Evolutionary conservation across 2,888 invertebrate species (phyloP), one percentile per base, ranked within the genome.

Genomic region (Ametastegia equiseti): DNA sequence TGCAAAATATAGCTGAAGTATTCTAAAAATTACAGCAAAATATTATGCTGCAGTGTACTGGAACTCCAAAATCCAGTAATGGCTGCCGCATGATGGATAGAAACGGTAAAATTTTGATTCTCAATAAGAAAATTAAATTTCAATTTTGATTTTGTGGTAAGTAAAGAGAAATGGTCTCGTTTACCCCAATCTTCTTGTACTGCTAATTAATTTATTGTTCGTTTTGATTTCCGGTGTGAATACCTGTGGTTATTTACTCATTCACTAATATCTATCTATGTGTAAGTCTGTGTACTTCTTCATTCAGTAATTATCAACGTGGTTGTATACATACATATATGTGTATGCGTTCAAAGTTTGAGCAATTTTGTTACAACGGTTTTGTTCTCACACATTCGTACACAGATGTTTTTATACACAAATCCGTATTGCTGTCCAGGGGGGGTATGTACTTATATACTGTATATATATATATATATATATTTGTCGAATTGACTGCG

Each of bases 401-500:
- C n/a, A n/a, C n/a, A n/a, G n/a, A n/a, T n/a, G n/a, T n/a, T n/a
- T n/a, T n/a, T n/a, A n/a, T n/a, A n/a, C n/a, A n/a, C n/a, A n/a
- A n/a, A n/a, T n/a, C n/a, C n/a, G n/a, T n/a, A n/a, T n/a, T 23
- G 54, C 54, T 9, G 50, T 50, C 15, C 15, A 15, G n/a, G n/a
- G 19, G n/a, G 7, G 19, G 19, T 2, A 7, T 9, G 23, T 54
- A 23, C 0, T 7, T 33, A 19, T 39, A 65, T 39, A 36, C 6
- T 15, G 23, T 39, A 36, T 45, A 23, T 2, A 33, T 27, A 1
- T 67, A 42, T 27, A 9, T 19, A 54, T n/a, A 54, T 23, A 19
- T 75, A 75, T 75, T 54, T 54, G 75, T 75, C 33, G 75, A 75
- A 75, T 75, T 83, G 87, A 87, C 88, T 87, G 9, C 9, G 9